Evolutionary conservation across 2,888 invertebrate species (phyloP).

Genomic region (Caradrina clavipalpis): DNA sequence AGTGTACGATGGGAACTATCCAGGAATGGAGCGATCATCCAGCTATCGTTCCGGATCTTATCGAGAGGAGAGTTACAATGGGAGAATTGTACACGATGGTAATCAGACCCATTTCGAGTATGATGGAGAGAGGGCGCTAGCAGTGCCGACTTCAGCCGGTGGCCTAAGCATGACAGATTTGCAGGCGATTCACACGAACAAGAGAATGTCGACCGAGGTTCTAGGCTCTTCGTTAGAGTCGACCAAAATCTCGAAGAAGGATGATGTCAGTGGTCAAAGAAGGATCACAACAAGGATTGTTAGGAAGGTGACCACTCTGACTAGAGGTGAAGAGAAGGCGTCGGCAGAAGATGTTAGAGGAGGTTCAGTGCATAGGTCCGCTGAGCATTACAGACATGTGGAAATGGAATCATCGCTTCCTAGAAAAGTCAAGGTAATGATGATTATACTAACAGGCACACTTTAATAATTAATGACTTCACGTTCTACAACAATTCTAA

Average conservation of each 20-base stretch:
- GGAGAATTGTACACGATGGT: constrained; percentile 87
- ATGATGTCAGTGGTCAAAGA: constrained; percentile 93
- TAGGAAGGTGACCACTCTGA: constrained; percentile 96
- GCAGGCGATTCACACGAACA: constrained; percentile 95
- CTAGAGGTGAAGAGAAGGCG: constrained; percentile 96
- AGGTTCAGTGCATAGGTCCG: constrained; percentile 90
- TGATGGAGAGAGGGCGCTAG: constrained; percentile 85
- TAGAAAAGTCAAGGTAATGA: constrained; percentile 94
- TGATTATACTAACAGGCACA: constrained; percentile 12
- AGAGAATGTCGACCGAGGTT: constrained; percentile 95
- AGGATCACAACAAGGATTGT: constrained; percentile 96
- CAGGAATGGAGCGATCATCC: constrained; percentile 85
- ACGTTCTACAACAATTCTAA: constrained; percentile 14
- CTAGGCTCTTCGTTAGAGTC: constrained; percentile 96
- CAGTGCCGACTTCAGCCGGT: constrained; percentile 85
- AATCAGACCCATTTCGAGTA: constrained; percentile 90
- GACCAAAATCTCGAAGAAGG: constrained; percentile 95
- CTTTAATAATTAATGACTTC: constrained; percentile 23
- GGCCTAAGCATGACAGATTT: constrained; percentile 90
- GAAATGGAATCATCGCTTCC: constrained; percentile 91
- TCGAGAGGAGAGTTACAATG: constrained; percentile 86
- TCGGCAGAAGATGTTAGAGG: constrained; percentile 93
- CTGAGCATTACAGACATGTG: constrained; percentile 91
- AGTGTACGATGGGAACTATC: constrained; percentile 88
- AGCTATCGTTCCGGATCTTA: constrained; percentile 85